A percentile compares a stretch with the other conserved stretches of the same genome.
phyloP scores from a whole-genome alignment of 2,797 vertebrate species.

The Anguilla obscura region DNA sequence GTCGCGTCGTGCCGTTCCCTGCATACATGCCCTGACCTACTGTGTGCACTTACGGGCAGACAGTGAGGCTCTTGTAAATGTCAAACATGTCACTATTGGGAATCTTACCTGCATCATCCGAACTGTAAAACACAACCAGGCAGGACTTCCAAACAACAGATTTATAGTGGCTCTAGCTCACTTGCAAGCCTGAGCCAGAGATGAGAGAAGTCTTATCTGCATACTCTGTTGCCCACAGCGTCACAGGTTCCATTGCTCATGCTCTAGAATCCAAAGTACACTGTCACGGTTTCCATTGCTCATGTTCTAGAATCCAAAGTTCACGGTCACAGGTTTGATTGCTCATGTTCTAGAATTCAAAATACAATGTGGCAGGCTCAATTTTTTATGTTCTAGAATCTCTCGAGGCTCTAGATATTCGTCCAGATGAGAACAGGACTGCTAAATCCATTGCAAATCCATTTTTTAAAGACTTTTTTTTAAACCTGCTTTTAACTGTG shows the following conservation, averaged over 20 bases:
- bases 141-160: neutral
- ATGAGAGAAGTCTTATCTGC: neutral
- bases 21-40: slow-evolving; percentile 41
- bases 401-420: too few species aligned
- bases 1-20: slow-evolving; percentile 58
- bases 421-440: too few species aligned
- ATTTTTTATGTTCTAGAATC: too few species aligned
- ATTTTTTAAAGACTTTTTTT: too few species aligned
- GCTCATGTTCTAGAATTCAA: too few species aligned
- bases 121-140: neutral
- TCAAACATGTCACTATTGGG: slow-evolving; percentile 27
- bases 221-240: slow-evolving; percentile 45
- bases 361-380: too few species aligned
- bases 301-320: too few species aligned
- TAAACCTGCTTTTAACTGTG: too few species aligned
- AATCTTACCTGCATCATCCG: slow-evolving; percentile 8
- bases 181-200: neutral
- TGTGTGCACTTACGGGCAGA: slow-evolving; percentile 49
- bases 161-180: neutral
- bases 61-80: slow-evolving; percentile 48
- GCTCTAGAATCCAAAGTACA: neutral
- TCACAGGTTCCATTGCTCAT: neutral
- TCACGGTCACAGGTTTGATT: too few species aligned
- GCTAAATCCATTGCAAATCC: too few species aligned
- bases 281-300: neutral